Evolutionary conservation across 2,113 vertebrate genomes (phyloP), one percentile per base, ranked within the genome.

Genomic region (Chloebia gouldiae): DNA sequence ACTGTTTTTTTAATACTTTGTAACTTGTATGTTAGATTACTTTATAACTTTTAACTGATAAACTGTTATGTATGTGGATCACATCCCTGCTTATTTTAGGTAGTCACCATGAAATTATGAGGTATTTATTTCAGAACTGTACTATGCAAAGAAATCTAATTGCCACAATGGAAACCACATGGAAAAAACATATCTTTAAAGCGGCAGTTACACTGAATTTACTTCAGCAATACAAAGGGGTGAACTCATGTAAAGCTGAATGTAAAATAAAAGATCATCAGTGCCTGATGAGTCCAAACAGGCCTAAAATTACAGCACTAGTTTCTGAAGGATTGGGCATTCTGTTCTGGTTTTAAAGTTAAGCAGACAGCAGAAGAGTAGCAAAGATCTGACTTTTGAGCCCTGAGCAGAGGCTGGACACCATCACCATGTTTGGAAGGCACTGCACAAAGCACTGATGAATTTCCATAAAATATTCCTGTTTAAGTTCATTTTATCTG

Each of bases 351-450:
- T 93, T 84, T 79, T 57, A 60, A 73, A 82, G 57, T 45, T 35
- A 81, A 56, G 37, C 22, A 60, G 24, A 15, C 6, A 59, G 27
- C 2, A 16, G 13, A 64, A 77, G 28, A 64, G 12, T 11, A 57
- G n/a, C 22, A 14, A 85, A 86, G 35, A 20, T 45, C 40, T 33
- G 40, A 47, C n/a, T 82, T 57, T 1, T 7, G 11, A 95, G 59
- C 23, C 37, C 54, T 8, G 20, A 88, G 30, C 13, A 85, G 23
- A 73, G 27, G 14, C 5, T 51, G 30, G 24, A 59, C 21, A 35
- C 24, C 28, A 44, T 5, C 2, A 2, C 3, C 0, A 0, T 4
- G 4, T 61, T 39, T 45, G 8, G 20, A 89, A 64, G 24, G 11
- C 28, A 68, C 35, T 35, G 11, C 0, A 2, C 50, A 80, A 93